Conservation (phyloP, 2,113 vertebrate genomes). For the Megaceryle torquata region DNA sequence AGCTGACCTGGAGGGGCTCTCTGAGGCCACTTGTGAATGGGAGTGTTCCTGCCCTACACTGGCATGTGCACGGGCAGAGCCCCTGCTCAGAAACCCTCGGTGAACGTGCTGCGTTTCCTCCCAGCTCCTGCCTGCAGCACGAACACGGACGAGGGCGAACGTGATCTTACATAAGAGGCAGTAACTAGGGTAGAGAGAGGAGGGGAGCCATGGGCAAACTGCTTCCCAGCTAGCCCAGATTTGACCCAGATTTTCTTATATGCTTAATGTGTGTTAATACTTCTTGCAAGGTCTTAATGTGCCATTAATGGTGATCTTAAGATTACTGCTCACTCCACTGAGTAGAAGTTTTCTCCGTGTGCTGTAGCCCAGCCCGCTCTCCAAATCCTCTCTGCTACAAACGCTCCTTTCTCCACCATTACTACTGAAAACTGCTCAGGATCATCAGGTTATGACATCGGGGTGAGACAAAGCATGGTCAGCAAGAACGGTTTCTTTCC, state of each 20-base stretch:
- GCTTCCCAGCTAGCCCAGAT: background rate
- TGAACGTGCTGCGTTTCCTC: background rate
- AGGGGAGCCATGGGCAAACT: background rate
- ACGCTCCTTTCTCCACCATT: accelerated
- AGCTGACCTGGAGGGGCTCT: background rate
- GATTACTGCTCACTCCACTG: background rate
- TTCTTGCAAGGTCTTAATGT: background rate
- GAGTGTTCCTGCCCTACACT: background rate
- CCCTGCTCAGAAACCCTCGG: accelerated
- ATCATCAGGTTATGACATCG: too few relatives aligned
- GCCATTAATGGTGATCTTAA: background rate
- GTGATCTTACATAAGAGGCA: background rate
- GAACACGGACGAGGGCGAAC: accelerated
- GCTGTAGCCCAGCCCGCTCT: background rate
- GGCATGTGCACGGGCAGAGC: background rate
- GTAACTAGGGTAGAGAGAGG: background rate
- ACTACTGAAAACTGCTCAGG: background rate
- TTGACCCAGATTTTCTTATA: background rate
- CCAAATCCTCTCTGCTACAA: background rate
- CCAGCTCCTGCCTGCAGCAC: background rate
- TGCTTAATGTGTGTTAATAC: background rate
- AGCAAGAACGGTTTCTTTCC: background rate
- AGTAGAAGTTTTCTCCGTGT: background rate
- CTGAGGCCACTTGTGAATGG: accelerated
- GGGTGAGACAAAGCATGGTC: background rate